These are phyloP conservation scores for Myanophis thanlyinensis DNA, from an alignment of 2,113 vertebrate genomes.

Conservation along the genomic window DNA sequence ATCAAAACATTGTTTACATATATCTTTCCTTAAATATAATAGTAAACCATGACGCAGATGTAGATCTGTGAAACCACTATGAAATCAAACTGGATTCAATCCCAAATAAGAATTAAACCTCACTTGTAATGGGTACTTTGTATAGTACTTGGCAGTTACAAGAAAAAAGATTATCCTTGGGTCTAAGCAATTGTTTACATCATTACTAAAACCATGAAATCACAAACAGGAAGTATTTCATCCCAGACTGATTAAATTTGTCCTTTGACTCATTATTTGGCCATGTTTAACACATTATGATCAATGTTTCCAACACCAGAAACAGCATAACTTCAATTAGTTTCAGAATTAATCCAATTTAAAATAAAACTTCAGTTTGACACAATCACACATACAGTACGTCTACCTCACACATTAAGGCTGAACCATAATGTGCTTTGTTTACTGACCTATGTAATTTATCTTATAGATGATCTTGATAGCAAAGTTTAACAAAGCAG, in stretches of 20 bases:
- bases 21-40: background rate
- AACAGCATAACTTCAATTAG: slow-evolving; percentile 1
- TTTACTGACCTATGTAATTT: background rate
- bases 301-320: background rate
- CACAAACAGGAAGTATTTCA: slow-evolving; percentile 34
- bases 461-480: background rate
- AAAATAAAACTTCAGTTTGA: background rate
- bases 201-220: slow-evolving; percentile 29
- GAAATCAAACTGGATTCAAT: background rate
- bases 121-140: slow-evolving; percentile 8
- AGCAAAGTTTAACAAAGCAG: background rate
- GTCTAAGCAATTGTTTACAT: slow-evolving; percentile 15
- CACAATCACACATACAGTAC: background rate
- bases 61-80: background rate
- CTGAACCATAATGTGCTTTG: background rate
- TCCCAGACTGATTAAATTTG: slow-evolving; percentile 25
- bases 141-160: background rate
- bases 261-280: slow-evolving; percentile 30
- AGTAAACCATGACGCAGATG: background rate
- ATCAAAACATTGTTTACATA: background rate
- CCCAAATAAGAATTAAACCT: slow-evolving; percentile 13
- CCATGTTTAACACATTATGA: background rate
- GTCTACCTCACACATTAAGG: background rate
- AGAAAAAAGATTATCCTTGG: slow-evolving; percentile 26
- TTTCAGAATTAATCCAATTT: background rate